Conservation (phyloP, 2,113 vertebrate genomes). For the Cranoglanis bouderius region DNA sequence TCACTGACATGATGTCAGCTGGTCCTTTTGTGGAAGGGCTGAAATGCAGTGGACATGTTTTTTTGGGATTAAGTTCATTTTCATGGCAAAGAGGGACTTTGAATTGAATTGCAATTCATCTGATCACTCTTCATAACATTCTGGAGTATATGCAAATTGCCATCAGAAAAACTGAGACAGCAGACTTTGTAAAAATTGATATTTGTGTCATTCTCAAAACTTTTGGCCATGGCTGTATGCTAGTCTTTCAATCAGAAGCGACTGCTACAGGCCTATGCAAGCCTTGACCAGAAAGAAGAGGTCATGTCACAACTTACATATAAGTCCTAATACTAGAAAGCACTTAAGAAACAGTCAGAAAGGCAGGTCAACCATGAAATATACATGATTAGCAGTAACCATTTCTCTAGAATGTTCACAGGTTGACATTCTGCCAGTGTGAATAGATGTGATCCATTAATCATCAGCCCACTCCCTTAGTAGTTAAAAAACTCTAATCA, state of each 20-base stretch:
- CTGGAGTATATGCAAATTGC: too few relatives aligned
- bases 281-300: not conserved
- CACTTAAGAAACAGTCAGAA: slow-evolving; percentile 13
- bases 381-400: slow-evolving; percentile 61
- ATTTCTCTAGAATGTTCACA: slow-evolving; percentile 54
- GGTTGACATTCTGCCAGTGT: slow-evolving; percentile 40
- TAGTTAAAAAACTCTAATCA: not conserved
- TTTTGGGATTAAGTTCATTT: too few relatives aligned
- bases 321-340: not conserved
- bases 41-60: too few relatives aligned
- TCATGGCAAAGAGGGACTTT: too few relatives aligned
- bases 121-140: too few relatives aligned
- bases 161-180: too few relatives aligned
- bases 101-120: too few relatives aligned
- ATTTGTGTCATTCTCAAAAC: too few relatives aligned
- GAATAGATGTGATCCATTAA: slow-evolving; percentile 34
- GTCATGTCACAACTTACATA: not conserved
- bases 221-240: too few relatives aligned
- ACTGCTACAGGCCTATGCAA: slow-evolving; percentile 13
- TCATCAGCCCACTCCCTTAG: not conserved
- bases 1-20: too few relatives aligned
- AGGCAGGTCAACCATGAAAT: slow-evolving; percentile 45
- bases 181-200: too few relatives aligned
- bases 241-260: not conserved
- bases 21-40: too few relatives aligned